phyloP scores from a whole-genome alignment of 2,888 invertebrate genomes.

The Cephus pulcher region DNA sequence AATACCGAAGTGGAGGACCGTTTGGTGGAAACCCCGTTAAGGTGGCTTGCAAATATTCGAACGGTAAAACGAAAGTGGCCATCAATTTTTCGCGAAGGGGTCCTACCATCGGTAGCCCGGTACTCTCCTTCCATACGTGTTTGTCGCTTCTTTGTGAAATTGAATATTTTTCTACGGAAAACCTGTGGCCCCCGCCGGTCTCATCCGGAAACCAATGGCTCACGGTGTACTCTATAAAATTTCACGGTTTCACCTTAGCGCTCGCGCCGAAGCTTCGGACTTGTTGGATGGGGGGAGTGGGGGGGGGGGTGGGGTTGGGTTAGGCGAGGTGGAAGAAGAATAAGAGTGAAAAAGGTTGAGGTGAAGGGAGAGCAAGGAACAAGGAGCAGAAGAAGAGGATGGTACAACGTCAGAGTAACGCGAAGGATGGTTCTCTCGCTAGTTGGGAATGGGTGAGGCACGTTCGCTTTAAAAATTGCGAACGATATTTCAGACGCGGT shows the following conservation, averaged over 20 bases:
- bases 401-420: background rate
- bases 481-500: slow-evolving; percentile 55
- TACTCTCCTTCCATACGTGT: background rate
- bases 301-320: background rate
- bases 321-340: background rate
- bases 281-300: background rate
- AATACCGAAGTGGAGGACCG: slow-evolving; percentile 11
- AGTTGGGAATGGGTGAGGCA: slow-evolving; percentile 27
- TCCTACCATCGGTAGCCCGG: background rate
- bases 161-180: background rate
- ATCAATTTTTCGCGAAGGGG: slow-evolving; percentile 7
- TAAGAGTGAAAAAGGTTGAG: background rate
- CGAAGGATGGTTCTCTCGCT: background rate
- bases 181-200: background rate
- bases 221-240: background rate
- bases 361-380: background rate
- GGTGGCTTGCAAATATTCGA: slow-evolving; percentile 16
- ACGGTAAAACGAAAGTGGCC: slow-evolving; percentile 17
- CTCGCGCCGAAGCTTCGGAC: background rate
- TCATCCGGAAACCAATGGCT: background rate
- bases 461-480: slow-evolving; percentile 56
- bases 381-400: background rate
- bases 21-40: background rate
- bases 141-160: background rate
- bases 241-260: background rate